Evolutionary conservation across 1,140 invertebrate genomes (phyloP).

Genomic region (Leptopilina clavipes): DNA sequence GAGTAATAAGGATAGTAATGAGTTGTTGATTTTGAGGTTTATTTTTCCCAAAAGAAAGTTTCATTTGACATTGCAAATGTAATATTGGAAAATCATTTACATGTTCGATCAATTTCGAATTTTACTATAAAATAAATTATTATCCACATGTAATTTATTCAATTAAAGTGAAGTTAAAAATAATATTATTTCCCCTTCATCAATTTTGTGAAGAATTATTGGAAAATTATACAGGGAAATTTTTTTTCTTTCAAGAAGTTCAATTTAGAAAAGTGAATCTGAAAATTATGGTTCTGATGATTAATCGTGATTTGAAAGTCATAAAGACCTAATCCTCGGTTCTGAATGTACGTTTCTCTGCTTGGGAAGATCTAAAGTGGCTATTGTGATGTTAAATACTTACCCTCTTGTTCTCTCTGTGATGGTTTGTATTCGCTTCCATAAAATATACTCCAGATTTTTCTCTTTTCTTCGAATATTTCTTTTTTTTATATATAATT

Average conservation of each 20-base stretch:
- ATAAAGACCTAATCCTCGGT: conserved; percentile 65
- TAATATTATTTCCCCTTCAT: no score
- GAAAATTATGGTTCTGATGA: conserved; percentile 44
- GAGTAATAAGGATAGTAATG: conserved; percentile 11
- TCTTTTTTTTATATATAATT: no score
- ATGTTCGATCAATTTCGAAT: background rate
- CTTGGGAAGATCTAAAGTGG: conserved; percentile 47
- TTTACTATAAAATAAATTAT: no score
- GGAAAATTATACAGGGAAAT: no score
- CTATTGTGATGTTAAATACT: conserved; percentile 65
- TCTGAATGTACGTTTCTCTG: conserved; percentile 50
- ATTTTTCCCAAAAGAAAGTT: background rate
- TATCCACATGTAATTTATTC: no score
- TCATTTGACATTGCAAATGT: background rate
- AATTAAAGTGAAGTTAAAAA: no score
- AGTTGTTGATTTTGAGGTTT: conserved; percentile 22
- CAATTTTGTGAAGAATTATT: no score
- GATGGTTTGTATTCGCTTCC: background rate
- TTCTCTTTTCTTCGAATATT: no score
- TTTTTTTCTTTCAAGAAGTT: no score
- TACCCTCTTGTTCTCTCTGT: conserved; percentile 39
- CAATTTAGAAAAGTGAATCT: no score
- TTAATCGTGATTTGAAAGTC: conserved; percentile 66
- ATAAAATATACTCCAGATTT: background rate
- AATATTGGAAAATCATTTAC: background rate